Conservation (phyloP, 1,140 invertebrate species). For the Pinna nobilis region DNA sequence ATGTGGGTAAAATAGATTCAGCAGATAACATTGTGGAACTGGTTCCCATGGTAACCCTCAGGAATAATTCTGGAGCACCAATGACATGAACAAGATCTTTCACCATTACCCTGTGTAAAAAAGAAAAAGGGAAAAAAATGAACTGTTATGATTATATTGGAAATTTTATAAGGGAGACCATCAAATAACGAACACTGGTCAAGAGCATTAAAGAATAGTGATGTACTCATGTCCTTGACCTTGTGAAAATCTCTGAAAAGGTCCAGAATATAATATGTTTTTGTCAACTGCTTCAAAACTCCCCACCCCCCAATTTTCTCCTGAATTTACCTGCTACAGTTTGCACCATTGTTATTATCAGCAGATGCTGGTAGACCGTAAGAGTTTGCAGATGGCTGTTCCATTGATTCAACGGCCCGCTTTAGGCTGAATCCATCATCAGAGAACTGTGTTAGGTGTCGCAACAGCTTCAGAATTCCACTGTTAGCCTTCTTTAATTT, state of each 20-base stretch:
- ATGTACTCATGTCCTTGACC: too few species aligned
- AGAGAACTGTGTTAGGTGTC: constrained; percentile 16
- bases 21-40: constrained; percentile 31
- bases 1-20: constrained; percentile 45
- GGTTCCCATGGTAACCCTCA: constrained; percentile 43
- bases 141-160: too few species aligned
- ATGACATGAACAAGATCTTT: constrained; percentile 66
- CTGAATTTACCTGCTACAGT: constrained; percentile 58
- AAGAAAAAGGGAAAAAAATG: too few species aligned
- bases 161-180: too few species aligned
- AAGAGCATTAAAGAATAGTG: too few species aligned
- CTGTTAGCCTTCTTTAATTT: neutral
- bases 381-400: constrained; percentile 56
- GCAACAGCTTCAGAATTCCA: neutral
- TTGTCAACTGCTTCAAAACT: neutral
- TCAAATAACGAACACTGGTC: too few species aligned
- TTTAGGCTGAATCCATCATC: constrained; percentile 51
- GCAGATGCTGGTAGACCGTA: constrained; percentile 58
- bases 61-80: constrained; percentile 66
- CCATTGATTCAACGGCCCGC: constrained; percentile 61
- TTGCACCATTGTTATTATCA: constrained; percentile 45
- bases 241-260: neutral
- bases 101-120: constrained; percentile 54
- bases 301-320: neutral
- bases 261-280: neutral